phyloP scores from a whole-genome alignment of 2,888 invertebrate genomes.

The Tanypteryx hageni region DNA sequence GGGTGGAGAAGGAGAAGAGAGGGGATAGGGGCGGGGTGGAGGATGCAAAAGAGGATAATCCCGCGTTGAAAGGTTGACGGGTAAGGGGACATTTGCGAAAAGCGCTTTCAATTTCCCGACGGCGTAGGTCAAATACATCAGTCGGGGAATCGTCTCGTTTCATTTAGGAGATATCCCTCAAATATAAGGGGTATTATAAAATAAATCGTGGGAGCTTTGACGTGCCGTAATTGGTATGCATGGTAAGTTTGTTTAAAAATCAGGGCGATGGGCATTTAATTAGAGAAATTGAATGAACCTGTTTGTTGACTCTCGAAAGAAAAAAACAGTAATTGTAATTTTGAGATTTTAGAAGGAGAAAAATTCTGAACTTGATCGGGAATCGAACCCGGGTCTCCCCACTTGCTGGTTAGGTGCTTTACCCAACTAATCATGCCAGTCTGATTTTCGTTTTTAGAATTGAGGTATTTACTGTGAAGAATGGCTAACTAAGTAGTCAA shows the following conservation, averaged over 20 bases:
- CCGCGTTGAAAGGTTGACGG: slow-evolving; percentile 42
- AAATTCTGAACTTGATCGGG: no score
- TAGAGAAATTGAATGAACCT: background rate
- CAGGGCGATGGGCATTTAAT: background rate
- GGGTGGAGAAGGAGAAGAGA: background rate
- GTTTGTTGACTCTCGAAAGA: background rate
- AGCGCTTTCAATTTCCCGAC: slow-evolving; percentile 57
- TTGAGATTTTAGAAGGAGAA: no score
- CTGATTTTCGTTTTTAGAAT: no score
- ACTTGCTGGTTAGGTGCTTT: no score
- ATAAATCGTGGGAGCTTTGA: background rate
- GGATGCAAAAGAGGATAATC: slow-evolving; percentile 24
- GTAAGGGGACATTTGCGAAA: background rate
- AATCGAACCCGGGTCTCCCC: no score
- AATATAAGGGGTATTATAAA: background rate
- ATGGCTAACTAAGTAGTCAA: no score
- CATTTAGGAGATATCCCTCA: background rate
- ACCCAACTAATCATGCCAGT: no score
- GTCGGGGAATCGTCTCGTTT: background rate
- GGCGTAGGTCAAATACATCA: slow-evolving; percentile 45
- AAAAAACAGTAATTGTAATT: background rate
- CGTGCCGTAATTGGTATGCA: background rate
- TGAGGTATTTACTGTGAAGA: no score
- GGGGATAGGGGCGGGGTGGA: background rate
- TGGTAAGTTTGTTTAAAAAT: background rate